phyloP scores from a whole-genome alignment of 1,140 invertebrate species.

The Saccostrea glomerata region DNA sequence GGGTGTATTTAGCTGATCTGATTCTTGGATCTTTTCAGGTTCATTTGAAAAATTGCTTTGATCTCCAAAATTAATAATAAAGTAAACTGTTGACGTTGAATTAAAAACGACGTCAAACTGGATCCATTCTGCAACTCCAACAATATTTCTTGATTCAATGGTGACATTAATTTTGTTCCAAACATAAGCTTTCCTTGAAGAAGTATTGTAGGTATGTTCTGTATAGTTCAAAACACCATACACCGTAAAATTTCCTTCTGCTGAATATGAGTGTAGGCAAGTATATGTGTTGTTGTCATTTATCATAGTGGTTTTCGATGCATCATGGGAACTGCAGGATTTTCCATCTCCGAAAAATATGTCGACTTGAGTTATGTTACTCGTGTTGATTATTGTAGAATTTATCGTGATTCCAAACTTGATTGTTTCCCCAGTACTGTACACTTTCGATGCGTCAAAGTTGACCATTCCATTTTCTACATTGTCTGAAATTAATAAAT shows the following conservation, averaged over 20 bases:
- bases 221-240: not conserved
- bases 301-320: not conserved
- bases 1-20: not conserved
- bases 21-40: not conserved
- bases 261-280: not conserved
- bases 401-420: too few species aligned
- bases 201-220: not conserved
- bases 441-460: too few species aligned
- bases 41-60: not conserved
- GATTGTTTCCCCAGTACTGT: too few species aligned
- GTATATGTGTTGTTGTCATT: not conserved
- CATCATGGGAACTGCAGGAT: not conserved
- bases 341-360: not conserved
- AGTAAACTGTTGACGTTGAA: not conserved
- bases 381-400: too few species aligned
- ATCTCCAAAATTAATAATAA: not conserved
- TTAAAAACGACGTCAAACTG: not conserved
- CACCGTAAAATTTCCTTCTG: not conserved
- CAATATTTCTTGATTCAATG: not conserved
- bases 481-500: too few species aligned
- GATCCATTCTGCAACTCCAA: not conserved
- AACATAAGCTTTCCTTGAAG: not conserved
- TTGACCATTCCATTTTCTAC: too few species aligned
- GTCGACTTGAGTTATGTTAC: not conserved
- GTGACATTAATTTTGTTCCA: not conserved